A percentile compares a stretch with the other conserved stretches of the same genome.
Conservation (phyloP, 2,888 invertebrate species). For the Psococerastis gibbosa region DNA sequence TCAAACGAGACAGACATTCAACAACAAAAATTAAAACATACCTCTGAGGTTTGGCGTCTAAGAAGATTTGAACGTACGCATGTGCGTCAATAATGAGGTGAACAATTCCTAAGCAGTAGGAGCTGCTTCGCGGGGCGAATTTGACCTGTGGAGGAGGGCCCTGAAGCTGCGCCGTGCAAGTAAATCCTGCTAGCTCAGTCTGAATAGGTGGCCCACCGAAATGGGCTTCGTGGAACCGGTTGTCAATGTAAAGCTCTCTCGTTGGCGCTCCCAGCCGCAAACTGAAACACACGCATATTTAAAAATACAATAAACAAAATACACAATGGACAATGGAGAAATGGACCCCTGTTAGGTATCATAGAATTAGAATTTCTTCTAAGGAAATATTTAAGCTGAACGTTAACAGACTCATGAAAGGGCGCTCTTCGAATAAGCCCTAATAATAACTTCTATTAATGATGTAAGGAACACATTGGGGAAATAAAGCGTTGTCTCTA, state of each 20-base stretch:
- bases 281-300: too few species aligned
- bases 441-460: too few species aligned
- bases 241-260: slow-evolving; percentile 76
- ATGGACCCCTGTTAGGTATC: neutral
- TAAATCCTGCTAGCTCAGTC: slow-evolving; percentile 62
- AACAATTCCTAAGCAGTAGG: slow-evolving; percentile 69
- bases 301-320: slow-evolving; percentile 12
- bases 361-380: too few species aligned
- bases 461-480: too few species aligned
- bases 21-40: too few species aligned
- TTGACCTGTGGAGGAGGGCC: slow-evolving; percentile 89
- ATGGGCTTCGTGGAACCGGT: slow-evolving; percentile 74
- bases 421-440: too few species aligned
- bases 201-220: slow-evolving; percentile 77
- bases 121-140: slow-evolving; percentile 55
- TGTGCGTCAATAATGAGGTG: slow-evolving; percentile 66
- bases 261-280: slow-evolving; percentile 84
- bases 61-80: slow-evolving; percentile 56
- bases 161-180: slow-evolving; percentile 63
- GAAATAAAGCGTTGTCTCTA: too few species aligned
- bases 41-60: slow-evolving; percentile 67
- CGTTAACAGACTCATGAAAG: too few species aligned
- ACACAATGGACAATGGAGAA: slow-evolving; percentile 2
- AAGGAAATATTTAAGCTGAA: too few species aligned
- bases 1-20: too few species aligned